Conservation (phyloP, 2,113 vertebrate species). For the Pituophis catenifer region DNA sequence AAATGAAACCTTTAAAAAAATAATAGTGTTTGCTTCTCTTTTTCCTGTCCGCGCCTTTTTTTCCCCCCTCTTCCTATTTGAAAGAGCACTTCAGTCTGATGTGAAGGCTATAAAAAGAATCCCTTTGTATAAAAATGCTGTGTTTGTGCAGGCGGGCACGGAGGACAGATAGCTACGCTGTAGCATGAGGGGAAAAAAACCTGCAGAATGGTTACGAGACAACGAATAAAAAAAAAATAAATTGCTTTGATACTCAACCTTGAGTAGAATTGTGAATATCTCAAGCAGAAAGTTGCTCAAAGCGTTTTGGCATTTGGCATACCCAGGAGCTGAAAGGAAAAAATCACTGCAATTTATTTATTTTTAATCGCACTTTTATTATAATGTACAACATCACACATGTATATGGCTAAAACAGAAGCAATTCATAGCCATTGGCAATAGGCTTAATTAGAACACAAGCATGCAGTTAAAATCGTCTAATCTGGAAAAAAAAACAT, state of each 20-base stretch:
- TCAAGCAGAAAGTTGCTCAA: neutral
- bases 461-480: neutral
- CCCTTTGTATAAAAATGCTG: neutral
- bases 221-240: neutral
- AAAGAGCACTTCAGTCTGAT: neutral
- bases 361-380: neutral
- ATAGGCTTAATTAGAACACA: neutral
- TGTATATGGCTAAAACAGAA: neutral
- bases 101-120: neutral
- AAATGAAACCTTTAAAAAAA: neutral
- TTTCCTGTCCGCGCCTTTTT: neutral
- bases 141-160: neutral
- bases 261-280: neutral
- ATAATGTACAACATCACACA: neutral
- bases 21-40: neutral
- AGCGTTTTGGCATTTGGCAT: neutral
- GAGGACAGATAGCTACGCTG: neutral
- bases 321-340: neutral
- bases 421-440: neutral
- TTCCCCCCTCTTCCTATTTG: neutral
- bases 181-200: neutral
- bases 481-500: neutral
- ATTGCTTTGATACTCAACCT: neutral
- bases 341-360: neutral
- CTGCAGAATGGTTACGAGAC: neutral